Conservation (phyloP, 2,888 invertebrate genomes). For the Tetheella fluctuosa region DNA sequence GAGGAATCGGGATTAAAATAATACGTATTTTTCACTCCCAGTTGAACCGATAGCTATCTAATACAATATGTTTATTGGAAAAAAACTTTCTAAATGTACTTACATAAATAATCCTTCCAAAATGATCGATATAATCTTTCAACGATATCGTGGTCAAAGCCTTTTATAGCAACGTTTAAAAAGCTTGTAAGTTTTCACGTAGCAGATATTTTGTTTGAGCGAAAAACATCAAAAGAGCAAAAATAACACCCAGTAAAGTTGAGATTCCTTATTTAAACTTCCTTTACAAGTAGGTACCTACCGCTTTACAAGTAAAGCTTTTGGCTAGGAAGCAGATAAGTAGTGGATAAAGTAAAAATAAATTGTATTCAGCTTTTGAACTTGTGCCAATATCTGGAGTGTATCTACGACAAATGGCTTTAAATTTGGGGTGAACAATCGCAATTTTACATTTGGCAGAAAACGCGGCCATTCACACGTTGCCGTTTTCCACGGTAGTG, state of each 20-base stretch:
- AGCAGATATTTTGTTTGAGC: neutral
- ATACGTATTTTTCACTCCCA: neutral
- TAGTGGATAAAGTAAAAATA: slow-evolving; percentile 23
- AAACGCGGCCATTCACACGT: too few relatives aligned
- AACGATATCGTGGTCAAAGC: too few relatives aligned
- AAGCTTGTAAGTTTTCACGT: neutral
- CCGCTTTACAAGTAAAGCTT: slow-evolving; percentile 12
- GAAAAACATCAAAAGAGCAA: neutral
- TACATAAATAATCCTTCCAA: too few relatives aligned
- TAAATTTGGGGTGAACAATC: slow-evolving; percentile 41
- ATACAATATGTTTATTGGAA: too few relatives aligned
- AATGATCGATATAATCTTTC: too few relatives aligned
- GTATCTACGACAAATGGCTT: slow-evolving; percentile 13
- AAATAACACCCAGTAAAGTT: neutral
- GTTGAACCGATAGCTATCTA: too few relatives aligned
- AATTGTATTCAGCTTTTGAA: slow-evolving; percentile 42
- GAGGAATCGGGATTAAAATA: neutral
- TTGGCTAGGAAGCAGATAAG: slow-evolving; percentile 26
- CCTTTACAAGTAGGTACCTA: neutral
- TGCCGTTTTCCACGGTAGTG: too few relatives aligned
- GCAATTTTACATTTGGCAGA: slow-evolving; percentile 10
- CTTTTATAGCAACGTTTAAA: too few relatives aligned
- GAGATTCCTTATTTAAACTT: neutral
- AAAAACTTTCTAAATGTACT: too few relatives aligned
- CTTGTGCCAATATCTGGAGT: slow-evolving; percentile 37